Evolutionary conservation across 2,888 invertebrate species (phyloP).

Genomic region (Notodonta ziczac): DNA sequence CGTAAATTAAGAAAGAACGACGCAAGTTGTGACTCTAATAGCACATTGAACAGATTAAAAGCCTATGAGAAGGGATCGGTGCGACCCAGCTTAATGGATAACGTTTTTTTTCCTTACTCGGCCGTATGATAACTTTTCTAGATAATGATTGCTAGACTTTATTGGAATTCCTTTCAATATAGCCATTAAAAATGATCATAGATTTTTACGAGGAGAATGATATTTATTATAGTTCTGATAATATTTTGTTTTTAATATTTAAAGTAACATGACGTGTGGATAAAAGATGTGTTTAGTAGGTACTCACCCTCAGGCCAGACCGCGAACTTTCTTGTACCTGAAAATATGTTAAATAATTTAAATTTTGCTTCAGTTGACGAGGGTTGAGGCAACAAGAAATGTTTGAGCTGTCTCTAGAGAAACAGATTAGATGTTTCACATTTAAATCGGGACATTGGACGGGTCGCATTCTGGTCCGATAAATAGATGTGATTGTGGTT

Average conservation of each 20-base stretch:
- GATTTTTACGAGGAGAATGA: not conserved
- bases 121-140: conserved; percentile 23
- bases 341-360: conserved; percentile 41
- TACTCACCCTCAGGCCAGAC: conserved; percentile 38
- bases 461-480: not conserved
- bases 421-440: conserved; percentile 6
- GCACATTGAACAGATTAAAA: conserved; percentile 76
- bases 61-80: conserved; percentile 57
- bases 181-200: not conserved
- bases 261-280: not conserved
- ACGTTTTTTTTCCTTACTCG: conserved; percentile 32
- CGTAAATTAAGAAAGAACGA: conserved; percentile 76
- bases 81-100: conserved; percentile 46
- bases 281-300: conserved; percentile 10
- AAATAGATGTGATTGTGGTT: too few species aligned
- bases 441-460: not conserved
- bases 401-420: conserved; percentile 21
- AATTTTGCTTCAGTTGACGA: conserved; percentile 26
- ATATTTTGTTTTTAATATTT: too few species aligned
- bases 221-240: too few species aligned
- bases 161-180: not conserved
- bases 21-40: conserved; percentile 76
- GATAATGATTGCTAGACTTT: conserved; percentile 18
- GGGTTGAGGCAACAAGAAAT: conserved; percentile 19
- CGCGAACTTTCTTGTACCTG: conserved; percentile 38